These are phyloP conservation scores for Neopelma chrysocephalum DNA, from an alignment of 2,797 vertebrate genomes.

Conservation along the genomic window DNA sequence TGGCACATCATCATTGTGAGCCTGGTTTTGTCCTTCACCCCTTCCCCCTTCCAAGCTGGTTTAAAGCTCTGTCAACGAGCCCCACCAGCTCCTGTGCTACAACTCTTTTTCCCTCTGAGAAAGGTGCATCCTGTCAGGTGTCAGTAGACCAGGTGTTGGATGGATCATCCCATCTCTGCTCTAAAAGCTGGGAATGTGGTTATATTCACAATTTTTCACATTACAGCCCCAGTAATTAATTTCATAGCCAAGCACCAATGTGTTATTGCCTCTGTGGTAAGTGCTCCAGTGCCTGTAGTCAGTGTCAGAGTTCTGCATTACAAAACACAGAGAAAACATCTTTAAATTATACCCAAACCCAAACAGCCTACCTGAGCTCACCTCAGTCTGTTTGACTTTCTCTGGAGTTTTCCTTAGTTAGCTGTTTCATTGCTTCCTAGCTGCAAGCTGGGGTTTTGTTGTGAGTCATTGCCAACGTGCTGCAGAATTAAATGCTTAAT, in stretches of 20 bases:
- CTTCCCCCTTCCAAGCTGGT: neutral
- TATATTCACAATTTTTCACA: neutral
- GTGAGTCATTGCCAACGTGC: neutral
- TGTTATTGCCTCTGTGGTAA: neutral
- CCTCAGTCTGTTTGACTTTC: neutral
- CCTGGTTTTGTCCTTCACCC: neutral
- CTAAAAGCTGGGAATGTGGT: neutral
- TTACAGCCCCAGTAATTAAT: neutral
- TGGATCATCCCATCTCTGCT: neutral
- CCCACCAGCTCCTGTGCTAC: neutral
- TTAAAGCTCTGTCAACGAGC: neutral
- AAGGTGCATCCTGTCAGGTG: neutral
- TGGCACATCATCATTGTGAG: neutral
- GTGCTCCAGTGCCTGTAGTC: neutral
- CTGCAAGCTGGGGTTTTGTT: neutral
- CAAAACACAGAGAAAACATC: neutral
- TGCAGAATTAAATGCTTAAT: neutral
- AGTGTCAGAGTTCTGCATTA: neutral
- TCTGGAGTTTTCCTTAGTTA: neutral
- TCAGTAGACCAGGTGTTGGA: neutral
- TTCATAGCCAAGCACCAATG: neutral
- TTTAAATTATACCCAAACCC: neutral
- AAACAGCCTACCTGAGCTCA: neutral
- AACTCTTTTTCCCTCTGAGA: neutral
- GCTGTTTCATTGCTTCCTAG: neutral